Evolutionary conservation across 2,888 invertebrate genomes (phyloP).

Genomic region (Ypsolopha sequella): DNA sequence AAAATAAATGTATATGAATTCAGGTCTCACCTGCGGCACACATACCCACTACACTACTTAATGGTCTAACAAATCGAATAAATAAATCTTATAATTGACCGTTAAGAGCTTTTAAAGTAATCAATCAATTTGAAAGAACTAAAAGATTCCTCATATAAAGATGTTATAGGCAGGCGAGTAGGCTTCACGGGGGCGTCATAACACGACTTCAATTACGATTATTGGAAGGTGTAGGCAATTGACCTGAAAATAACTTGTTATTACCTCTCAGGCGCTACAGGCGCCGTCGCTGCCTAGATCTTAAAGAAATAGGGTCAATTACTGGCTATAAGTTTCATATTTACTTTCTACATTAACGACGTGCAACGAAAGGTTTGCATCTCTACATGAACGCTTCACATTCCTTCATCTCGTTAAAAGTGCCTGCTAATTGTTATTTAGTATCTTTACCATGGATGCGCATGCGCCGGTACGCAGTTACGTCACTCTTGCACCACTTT

Average conservation of each 20-base stretch:
- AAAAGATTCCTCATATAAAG: not conserved
- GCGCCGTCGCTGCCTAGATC: slow-evolving; percentile 27
- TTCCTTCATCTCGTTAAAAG: slow-evolving; percentile 13
- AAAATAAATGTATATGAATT: not conserved
- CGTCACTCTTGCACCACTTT: slow-evolving; percentile 44
- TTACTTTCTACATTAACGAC: slow-evolving; percentile 40
- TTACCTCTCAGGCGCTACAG: slow-evolving; percentile 33
- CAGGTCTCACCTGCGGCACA: slow-evolving; percentile 1
- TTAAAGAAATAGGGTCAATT: slow-evolving; percentile 39
- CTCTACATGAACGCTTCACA: slow-evolving; percentile 16
- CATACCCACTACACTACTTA: slow-evolving; percentile 1
- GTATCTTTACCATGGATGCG: slow-evolving; percentile 20
- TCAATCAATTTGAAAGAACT: not conserved
- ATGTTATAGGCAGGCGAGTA: not conserved
- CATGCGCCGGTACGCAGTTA: slow-evolving; percentile 26
- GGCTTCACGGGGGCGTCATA: slow-evolving; percentile 18
- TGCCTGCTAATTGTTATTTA: slow-evolving; percentile 37
- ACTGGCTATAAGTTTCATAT: slow-evolving; percentile 39
- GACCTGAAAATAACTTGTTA: slow-evolving; percentile 51
- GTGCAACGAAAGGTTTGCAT: not conserved
- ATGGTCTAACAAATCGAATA: not conserved
- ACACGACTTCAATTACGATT: slow-evolving; percentile 40
- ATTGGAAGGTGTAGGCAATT: slow-evolving; percentile 48
- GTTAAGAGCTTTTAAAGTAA: not conserved
- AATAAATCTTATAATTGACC: not conserved